Evolutionary conservation across 2,113 vertebrate genomes (phyloP).

Genomic region (Spilogale gracilis): DNA sequence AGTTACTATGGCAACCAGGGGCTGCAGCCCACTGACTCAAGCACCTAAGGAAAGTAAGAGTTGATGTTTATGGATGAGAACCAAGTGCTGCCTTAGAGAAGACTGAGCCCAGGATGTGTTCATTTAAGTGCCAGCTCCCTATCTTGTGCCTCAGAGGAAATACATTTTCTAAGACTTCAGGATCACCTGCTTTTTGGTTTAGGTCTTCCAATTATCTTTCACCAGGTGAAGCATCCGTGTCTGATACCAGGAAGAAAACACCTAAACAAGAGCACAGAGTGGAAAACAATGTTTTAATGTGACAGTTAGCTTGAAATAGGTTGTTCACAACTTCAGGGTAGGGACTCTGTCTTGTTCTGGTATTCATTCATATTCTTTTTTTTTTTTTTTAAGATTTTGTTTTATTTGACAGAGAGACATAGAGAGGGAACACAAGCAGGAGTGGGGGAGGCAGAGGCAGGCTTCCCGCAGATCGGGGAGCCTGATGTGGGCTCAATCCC

Average conservation of each 20-base stretch:
- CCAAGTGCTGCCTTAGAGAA: slow-evolving; percentile 42
- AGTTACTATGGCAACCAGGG: slow-evolving; percentile 80
- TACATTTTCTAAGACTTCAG: not conserved
- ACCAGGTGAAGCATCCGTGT: not conserved
- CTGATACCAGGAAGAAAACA: not conserved
- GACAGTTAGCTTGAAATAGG: not conserved
- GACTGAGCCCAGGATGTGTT: not conserved
- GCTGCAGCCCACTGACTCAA: slow-evolving; percentile 69
- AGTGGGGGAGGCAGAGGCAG: too few relatives aligned
- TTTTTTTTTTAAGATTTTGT: too few relatives aligned
- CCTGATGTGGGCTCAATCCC: too few relatives aligned
- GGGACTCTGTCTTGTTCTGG: not conserved
- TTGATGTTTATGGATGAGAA: slow-evolving; percentile 73
- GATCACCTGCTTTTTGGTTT: not conserved
- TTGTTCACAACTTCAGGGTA: not conserved
- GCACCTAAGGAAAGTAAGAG: slow-evolving; percentile 64
- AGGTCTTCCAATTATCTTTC: not conserved
- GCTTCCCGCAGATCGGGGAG: too few relatives aligned
- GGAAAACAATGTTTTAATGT: slow-evolving; percentile 38
- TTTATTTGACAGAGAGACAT: too few relatives aligned
- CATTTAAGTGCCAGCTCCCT: not conserved
- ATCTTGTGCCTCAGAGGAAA: not conserved
- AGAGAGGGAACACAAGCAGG: too few relatives aligned
- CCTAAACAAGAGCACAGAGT: not conserved
- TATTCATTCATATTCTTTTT: not conserved